Evolutionary conservation across 2,888 invertebrate species (phyloP), one percentile per base, ranked within the genome.

Genomic region (Archips xylosteana): DNA sequence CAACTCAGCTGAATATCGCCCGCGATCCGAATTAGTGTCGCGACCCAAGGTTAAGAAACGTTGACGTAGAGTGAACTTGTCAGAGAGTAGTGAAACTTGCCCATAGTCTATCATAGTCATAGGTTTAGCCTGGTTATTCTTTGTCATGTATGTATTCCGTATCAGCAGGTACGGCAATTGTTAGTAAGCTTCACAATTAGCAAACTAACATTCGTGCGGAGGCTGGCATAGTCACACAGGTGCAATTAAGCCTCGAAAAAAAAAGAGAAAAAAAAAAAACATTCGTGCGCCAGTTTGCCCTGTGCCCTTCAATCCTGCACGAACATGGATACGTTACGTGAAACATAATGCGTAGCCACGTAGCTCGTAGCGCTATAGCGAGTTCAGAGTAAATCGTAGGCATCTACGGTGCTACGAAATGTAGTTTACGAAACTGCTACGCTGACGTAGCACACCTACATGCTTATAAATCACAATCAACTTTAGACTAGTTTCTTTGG

Each of bases 381-480:
- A 39, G 66, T 57, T 67, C 51, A 8, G 70, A 75, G 72, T 62
- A 80, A 78, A 81, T 81, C 81, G 81, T 77, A 77, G 75, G 63
- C 76, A 75, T 73, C 79, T 83, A 84, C 84, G 84, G 80, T 76
- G 85, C 85, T 82, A 83, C 87, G 82, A 80, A 84, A 84, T 80
- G 83, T 83, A 80, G 82, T 83, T 82, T 81, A 76, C 77, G 77
- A 76, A 78, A 76, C 70, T 74, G 79, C 82, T 86, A 83, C 83
- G 83, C 75, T 70, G 80, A 76, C 84, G 84, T 85, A 81, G 81
- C 78, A 74, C 70, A 67, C 42, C 71, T 66, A 64, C 62, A 49
- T 42, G 51, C 51, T 51, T 36, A 34, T 36, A 64, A 49, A 64
- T 54, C 15, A 57, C 57, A 10, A 23, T 15, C 3, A 9, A 57